phyloP scores from a whole-genome alignment of 2,113 vertebrate species.

The Serinus canaria region DNA sequence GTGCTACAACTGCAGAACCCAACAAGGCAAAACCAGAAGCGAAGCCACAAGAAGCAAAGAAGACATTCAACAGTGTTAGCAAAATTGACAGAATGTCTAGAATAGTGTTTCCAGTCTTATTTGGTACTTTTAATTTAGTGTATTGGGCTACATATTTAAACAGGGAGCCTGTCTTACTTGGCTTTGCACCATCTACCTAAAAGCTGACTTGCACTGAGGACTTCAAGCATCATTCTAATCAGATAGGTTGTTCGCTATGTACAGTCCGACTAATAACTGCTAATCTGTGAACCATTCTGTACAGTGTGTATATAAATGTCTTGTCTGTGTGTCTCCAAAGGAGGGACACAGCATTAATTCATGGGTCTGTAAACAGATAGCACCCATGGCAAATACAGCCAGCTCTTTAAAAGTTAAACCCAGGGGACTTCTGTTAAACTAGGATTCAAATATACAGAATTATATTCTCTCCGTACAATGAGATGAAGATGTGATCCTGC shows the following conservation, averaged over 20 bases:
- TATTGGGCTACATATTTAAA: conserved; percentile 99
- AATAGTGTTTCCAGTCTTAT: conserved; percentile 97
- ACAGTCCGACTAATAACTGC: conserved; percentile 90
- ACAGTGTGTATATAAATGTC: conserved; percentile 77
- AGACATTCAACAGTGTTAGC: conserved; percentile 99
- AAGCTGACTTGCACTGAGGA: conserved; percentile 56
- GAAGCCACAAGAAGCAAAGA: conserved; percentile 90
- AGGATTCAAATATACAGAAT: conserved; percentile 58
- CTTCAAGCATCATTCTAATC: conserved; percentile 70
- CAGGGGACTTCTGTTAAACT: conserved; percentile 54
- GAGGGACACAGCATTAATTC: conserved; percentile 63
- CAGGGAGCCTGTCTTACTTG: conserved; percentile 92
- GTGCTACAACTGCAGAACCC: conserved; percentile 78
- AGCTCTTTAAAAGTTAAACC: conserved; percentile 64
- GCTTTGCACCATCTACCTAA: conserved; percentile 88
- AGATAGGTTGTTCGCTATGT: conserved; percentile 84
- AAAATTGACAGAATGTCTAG: conserved; percentile 99
- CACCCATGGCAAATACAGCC: conserved; percentile 64
- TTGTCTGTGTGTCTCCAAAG: conserved; percentile 67
- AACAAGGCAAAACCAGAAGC: conserved; percentile 87
- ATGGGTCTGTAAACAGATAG: conserved; percentile 66
- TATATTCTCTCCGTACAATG: conserved; percentile 53
- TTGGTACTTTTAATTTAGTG: conserved; percentile 94
- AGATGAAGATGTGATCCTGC: conserved; percentile 37
- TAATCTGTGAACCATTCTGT: conserved; percentile 81